These are phyloP conservation scores for Amphipyra berbera DNA, from an alignment of 2,888 invertebrate species.

Conservation along the genomic window DNA sequence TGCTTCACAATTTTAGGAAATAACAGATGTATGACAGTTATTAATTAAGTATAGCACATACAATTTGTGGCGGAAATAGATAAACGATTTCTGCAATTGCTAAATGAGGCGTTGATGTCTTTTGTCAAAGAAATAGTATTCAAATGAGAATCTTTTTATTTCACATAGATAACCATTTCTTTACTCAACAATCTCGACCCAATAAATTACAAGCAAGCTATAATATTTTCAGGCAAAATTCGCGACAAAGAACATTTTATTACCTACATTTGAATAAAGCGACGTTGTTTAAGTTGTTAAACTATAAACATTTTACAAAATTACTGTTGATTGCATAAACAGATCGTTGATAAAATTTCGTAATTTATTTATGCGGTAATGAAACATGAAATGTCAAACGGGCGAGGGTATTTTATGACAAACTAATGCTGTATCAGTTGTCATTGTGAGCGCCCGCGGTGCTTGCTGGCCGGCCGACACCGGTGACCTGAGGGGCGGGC, in stretches of 20 bases:
- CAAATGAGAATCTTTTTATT: neutral
- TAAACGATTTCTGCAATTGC: neutral
- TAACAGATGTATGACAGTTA: conserved; percentile 23
- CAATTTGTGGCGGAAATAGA: neutral
- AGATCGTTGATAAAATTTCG: conserved; percentile 32
- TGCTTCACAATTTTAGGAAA: conserved; percentile 29
- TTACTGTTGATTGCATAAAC: conserved; percentile 46
- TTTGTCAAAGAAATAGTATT: too few species aligned
- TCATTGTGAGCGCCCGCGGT: conserved; percentile 48
- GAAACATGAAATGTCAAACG: conserved; percentile 49
- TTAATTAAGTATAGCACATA: conserved; percentile 23
- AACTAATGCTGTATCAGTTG: conserved; percentile 55
- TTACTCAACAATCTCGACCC: conserved; percentile 1
- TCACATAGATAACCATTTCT: conserved; percentile 6
- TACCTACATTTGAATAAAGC: conserved; percentile 30
- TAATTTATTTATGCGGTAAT: conserved; percentile 47
- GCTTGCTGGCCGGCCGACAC: conserved; percentile 12
- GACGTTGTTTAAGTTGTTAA: conserved; percentile 36
- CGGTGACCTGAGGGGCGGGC: conserved; percentile 3
- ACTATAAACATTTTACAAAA: conserved; percentile 36
- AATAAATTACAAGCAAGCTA: conserved; percentile 30
- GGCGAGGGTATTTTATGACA: conserved; percentile 42
- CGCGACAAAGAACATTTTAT: conserved; percentile 35
- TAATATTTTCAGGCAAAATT: conserved; percentile 36
- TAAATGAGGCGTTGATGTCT: neutral